Percentiles rank a stretch among this genome's conserved stretches.
phyloP scores from a whole-genome alignment of 1,140 invertebrate species.

The Notospermus geniculatus region DNA sequence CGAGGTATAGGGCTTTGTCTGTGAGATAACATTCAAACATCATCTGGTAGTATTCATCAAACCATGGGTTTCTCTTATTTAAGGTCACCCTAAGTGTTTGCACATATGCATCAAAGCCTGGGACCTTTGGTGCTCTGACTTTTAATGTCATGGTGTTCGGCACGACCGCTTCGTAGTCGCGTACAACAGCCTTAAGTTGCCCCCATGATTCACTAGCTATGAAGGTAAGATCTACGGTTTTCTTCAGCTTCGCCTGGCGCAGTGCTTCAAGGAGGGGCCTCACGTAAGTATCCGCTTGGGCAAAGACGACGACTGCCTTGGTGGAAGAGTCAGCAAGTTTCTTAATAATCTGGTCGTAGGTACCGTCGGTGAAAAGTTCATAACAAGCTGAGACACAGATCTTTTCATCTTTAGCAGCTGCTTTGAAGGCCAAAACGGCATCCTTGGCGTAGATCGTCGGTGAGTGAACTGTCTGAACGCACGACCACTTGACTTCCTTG shows the following conservation, averaged over 20 bases:
- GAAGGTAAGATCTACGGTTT: neutral
- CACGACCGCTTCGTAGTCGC: neutral
- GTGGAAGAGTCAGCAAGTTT: slow-evolving; percentile 35
- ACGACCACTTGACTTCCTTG: slow-evolving; percentile 33
- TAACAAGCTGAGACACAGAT: slow-evolving; percentile 44
- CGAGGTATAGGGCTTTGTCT: slow-evolving; percentile 24
- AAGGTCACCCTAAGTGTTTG: neutral
- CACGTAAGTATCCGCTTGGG: slow-evolving; percentile 36
- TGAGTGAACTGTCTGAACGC: slow-evolving; percentile 41
- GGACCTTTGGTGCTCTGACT: neutral
- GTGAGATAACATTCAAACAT: slow-evolving; percentile 32
- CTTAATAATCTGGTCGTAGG: slow-evolving; percentile 29
- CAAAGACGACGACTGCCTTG: slow-evolving; percentile 45
- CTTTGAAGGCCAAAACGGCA: slow-evolving; percentile 28
- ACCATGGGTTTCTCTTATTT: slow-evolving; percentile 40
- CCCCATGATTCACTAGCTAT: slow-evolving; percentile 9
- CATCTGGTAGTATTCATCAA: slow-evolving; percentile 39
- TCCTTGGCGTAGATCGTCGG: slow-evolving; percentile 34
- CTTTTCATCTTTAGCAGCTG: slow-evolving; percentile 28
- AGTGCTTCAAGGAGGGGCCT: slow-evolving; percentile 31
- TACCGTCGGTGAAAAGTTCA: slow-evolving; percentile 46
- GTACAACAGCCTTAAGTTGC: neutral
- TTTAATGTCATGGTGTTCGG: neutral
- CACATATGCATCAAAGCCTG: neutral
- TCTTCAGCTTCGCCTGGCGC: slow-evolving; percentile 23